phyloP scores from a whole-genome alignment of 2,888 invertebrate genomes.

The Girardia tigrina region DNA sequence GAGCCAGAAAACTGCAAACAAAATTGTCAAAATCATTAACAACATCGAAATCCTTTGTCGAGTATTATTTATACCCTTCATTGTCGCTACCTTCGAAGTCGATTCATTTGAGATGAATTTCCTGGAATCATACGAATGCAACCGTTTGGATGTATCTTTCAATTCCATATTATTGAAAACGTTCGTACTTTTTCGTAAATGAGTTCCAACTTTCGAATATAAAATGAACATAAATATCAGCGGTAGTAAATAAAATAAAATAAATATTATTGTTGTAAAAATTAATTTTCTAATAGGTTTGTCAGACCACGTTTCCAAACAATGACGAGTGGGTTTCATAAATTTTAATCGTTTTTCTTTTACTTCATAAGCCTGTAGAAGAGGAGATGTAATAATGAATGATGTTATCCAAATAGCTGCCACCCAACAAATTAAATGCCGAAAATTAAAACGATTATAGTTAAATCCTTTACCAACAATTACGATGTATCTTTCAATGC shows the following conservation, averaged over 20 bases:
- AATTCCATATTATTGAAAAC: background rate
- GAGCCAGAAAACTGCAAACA: conserved; percentile 33
- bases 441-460: background rate
- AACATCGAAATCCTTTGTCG: conserved; percentile 25
- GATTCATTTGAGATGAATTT: conserved; percentile 1
- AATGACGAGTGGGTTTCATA: conserved; percentile 30
- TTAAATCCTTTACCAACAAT: conserved; percentile 52
- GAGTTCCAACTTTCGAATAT: conserved; percentile 40
- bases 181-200: background rate
- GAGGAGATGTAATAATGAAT: conserved; percentile 34
- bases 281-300: background rate
- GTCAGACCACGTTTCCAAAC: conserved; percentile 38
- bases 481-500: conserved; percentile 63
- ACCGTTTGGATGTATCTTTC: background rate
- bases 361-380: conserved; percentile 37
- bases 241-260: conserved; percentile 42
- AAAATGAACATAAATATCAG: conserved; percentile 55
- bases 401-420: conserved; percentile 37
- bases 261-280: conserved; percentile 38
- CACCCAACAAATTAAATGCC: conserved; percentile 21
- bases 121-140: background rate
- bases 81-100: background rate
- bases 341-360: conserved; percentile 1
- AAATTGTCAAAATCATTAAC: conserved; percentile 24
- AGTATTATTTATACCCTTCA: background rate